phyloP scores from a whole-genome alignment of 2,113 vertebrate genomes.

The Rattus rattus region DNA sequence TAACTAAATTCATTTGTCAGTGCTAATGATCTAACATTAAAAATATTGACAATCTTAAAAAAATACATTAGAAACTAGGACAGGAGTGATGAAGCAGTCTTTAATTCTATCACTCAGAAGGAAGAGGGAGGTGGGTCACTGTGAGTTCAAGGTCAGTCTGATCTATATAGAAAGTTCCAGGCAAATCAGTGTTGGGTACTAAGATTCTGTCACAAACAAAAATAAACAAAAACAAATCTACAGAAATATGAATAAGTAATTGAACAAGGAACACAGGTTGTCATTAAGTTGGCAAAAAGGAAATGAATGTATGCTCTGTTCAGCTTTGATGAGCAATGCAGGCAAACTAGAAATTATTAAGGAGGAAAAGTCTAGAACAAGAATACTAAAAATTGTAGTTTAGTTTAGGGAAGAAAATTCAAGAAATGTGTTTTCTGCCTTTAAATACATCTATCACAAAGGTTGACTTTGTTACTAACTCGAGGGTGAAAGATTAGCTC shows the following conservation, averaged over 20 bases:
- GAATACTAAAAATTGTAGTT: constrained; percentile 8
- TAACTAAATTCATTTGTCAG: constrained; percentile 84
- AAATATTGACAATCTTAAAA: constrained; percentile 69
- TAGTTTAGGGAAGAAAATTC: constrained; percentile 25
- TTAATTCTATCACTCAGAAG: background rate
- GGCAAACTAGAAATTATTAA: constrained; percentile 49
- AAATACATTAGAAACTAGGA: constrained; percentile 33
- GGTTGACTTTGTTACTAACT: constrained; percentile 16
- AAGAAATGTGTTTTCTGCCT: constrained; percentile 53
- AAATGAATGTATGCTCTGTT: constrained; percentile 25
- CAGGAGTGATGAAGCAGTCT: background rate
- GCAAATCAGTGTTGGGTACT: background rate
- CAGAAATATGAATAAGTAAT: constrained; percentile 56
- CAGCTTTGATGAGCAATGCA: constrained; percentile 44
- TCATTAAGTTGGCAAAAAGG: constrained; percentile 51
- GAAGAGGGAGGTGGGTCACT: background rate
- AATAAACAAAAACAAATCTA: background rate
- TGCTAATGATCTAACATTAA: constrained; percentile 71
- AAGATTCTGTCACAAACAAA: constrained; percentile 27
- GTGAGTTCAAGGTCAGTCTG: background rate
- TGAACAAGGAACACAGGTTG: constrained; percentile 7
- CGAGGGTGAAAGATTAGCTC: constrained; percentile 9
- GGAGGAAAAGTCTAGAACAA: constrained; percentile 27
- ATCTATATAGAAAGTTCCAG: background rate
- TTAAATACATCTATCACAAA: constrained; percentile 45